Evolutionary conservation across 2,113 vertebrate genomes (phyloP), one percentile per base, ranked within the genome.

Genomic region (Mormyrus lacerda): DNA sequence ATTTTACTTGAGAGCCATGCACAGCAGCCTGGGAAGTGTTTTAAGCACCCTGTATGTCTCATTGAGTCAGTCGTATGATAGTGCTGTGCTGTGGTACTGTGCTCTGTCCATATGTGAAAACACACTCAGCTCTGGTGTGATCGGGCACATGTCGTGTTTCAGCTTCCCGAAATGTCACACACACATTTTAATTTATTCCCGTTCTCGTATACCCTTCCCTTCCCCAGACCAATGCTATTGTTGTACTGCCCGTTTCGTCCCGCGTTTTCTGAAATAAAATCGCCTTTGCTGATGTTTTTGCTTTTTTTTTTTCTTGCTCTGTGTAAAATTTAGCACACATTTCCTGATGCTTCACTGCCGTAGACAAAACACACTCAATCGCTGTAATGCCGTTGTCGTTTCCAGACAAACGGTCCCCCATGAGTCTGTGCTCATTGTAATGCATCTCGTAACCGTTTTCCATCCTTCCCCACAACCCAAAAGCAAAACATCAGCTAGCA

Each of bases 351-450:
- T 50, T 48, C 48, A 47, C 35, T 79, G 24, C 53, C 24, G 27
- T 13, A 21, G 45, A 83, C 27, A 55, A 42, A 79, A 58, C n/a
- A 15, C 39, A 17, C 39, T 58, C 21, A 19, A 83, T 83, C n/a
- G 17, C 89, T 51, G 24, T 51, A 88, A 90, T 55, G n/a, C 50
- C 44, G 1, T 24, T 11, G 87, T 51, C 3, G 53, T 85, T 76
- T 85, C n/a, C 79, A 39, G 83, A 50, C 87, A 61, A 69, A 47
- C 65, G n/a, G 82, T 39, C 13, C 44, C 83, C 84, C 83, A 9
- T 42, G 53, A 85, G 82, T 31, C n/a, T 89, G 39, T 89, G 76
- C 24, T 83, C 35, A 61, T 44, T 55, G 51, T 8, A 89, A 79
- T 85, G 76, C 21, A 45, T 1, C 51, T 79, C 5, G 21, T 35